Evolutionary conservation across 2,888 invertebrate species (phyloP).

Genomic region (Saturnia pavonia): DNA sequence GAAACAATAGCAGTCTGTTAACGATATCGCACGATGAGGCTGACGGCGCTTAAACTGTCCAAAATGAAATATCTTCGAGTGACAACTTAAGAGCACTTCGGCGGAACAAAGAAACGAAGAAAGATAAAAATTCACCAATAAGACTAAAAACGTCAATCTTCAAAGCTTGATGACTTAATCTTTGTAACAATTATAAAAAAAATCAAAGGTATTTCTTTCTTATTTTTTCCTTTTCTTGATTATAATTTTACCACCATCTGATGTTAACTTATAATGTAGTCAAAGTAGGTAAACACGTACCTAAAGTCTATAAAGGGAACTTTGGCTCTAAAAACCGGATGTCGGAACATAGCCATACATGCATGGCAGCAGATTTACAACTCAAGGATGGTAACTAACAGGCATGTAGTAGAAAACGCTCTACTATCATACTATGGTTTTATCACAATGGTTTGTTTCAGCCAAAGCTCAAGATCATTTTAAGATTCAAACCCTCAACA

Average conservation of each 20-base stretch:
- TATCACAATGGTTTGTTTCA: neutral
- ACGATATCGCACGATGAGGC: conserved; percentile 28
- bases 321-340: neutral
- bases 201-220: neutral
- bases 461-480: neutral
- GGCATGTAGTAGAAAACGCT: no score
- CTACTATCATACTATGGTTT: no score
- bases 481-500: no score
- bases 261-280: neutral
- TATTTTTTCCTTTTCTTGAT: neutral
- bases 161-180: conserved; percentile 36
- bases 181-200: conserved; percentile 19
- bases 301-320: neutral
- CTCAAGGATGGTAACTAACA: no score
- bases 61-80: conserved; percentile 61
- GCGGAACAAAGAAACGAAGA: conserved; percentile 35
- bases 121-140: conserved; percentile 46
- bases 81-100: conserved; percentile 56
- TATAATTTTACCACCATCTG: neutral
- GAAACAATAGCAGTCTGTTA: conserved; percentile 40
- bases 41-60: conserved; percentile 48
- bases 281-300: neutral
- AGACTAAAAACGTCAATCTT: conserved; percentile 35
- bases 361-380: neutral
- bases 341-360: neutral